phyloP scores from a whole-genome alignment of 2,888 invertebrate species.

The Polyommatus icarus region DNA sequence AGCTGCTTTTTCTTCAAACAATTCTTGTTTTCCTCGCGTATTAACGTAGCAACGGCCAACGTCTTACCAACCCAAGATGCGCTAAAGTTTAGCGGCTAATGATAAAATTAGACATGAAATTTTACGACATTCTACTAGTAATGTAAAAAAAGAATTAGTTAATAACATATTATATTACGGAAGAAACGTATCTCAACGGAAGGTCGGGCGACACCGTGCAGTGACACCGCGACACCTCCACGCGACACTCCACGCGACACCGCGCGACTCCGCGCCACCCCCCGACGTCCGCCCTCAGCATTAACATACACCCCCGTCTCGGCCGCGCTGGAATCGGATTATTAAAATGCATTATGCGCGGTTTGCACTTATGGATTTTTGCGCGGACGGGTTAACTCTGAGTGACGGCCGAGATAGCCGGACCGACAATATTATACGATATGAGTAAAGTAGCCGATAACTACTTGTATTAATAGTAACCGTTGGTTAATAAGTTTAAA shows the following conservation, averaged over 20 bases:
- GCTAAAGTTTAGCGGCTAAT: too few species aligned
- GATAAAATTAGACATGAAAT: too few species aligned
- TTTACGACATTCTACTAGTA: too few species aligned
- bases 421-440: neutral
- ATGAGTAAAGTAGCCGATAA: neutral
- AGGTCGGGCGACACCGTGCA: neutral
- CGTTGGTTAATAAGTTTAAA: too few species aligned
- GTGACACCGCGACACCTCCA: neutral
- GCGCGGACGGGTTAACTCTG: neutral
- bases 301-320: neutral
- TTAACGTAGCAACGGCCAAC: neutral
- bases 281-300: neutral
- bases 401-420: neutral
- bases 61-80: neutral
- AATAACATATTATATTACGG: too few species aligned
- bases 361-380: constrained; percentile 13
- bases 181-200: too few species aligned
- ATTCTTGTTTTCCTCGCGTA: neutral
- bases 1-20: neutral
- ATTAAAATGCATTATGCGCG: constrained; percentile 4
- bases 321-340: neutral
- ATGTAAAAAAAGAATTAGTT: too few species aligned
- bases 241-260: neutral
- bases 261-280: neutral
- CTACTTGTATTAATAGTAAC: too few species aligned